A percentile compares a stretch with the other conserved stretches of the same genome.
phyloP scores from a whole-genome alignment of 2,113 vertebrate species.

The Hippoglossus stenolepis region DNA sequence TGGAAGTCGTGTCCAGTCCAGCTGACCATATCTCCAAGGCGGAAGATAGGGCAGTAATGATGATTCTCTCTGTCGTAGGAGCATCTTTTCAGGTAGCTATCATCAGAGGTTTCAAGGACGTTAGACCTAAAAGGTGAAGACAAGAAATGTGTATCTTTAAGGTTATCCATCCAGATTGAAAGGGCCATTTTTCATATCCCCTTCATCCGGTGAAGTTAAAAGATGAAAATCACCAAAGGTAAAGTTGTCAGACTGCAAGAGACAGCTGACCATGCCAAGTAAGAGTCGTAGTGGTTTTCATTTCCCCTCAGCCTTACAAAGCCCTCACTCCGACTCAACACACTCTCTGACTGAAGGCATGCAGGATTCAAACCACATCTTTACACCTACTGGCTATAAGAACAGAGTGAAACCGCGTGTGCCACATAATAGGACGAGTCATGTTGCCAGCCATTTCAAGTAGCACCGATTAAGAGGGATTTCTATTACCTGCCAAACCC shows the following conservation, averaged over 20 bases:
- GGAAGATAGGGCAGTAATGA: slow-evolving; percentile 95
- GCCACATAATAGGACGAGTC: neutral
- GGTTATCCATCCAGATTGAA: neutral
- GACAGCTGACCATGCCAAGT: neutral
- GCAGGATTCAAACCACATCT: neutral
- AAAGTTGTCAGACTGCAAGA: too few species aligned
- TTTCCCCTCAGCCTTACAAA: too few species aligned
- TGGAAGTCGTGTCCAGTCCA: slow-evolving; percentile 88
- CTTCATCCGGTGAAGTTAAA: neutral
- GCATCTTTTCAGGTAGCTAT: slow-evolving; percentile 89
- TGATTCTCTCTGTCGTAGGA: slow-evolving; percentile 79
- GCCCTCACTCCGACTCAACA: neutral
- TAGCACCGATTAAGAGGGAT: neutral
- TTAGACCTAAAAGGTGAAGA: slow-evolving; percentile 84
- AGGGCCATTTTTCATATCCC: neutral
- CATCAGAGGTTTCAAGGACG: slow-evolving; percentile 82
- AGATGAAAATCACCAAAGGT: too few species aligned
- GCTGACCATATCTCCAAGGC: slow-evolving; percentile 84
- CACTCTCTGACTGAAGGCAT: neutral
- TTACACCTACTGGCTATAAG: neutral
- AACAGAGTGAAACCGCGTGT: neutral
- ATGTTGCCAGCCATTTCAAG: slow-evolving; percentile 8
- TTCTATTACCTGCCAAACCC: neutral
- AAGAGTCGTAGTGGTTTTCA: neutral
- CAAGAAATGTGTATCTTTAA: neutral